Base-by-base conservation (phyloP, 2,113 vertebrate species). In the Dasyornis broadbenti region DNA sequence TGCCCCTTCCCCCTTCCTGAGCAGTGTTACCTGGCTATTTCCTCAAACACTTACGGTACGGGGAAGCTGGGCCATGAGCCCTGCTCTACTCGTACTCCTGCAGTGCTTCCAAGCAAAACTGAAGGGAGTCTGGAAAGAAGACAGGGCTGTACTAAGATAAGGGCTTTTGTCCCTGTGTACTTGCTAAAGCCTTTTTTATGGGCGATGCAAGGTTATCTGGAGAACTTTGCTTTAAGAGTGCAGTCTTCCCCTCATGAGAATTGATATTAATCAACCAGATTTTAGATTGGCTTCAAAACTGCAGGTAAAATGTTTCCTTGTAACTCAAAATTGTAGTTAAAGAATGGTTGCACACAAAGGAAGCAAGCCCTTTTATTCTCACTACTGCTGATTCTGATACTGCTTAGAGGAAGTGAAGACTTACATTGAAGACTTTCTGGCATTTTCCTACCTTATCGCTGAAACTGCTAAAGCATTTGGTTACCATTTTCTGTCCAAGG, bases 371-470 rank as follows among this genome's bases (percentile, higher is more conserved):
- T 52, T 54, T 42, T 60, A 54, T 22, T 22, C 9, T 70, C 26
- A 24, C 17, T 60, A 1, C 18, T 69, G 0, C 37, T 47, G 28
- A n/a, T 47, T 49, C 18, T 63, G 33, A 30, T 75, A 11, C 30
- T 79, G 39, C 61, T 57, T 59, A 33, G 5, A 23, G 44, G 33
- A 79, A 40, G 18, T 37, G 28, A 39, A 80, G n/a, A 15, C 44
- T 88, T 61, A 2, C 0, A 0, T 44, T 59, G 24, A 64, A 86
- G 27, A 13, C 20, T 49, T 70, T 73, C 49, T 75, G 68, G 0
- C 16, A 3, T 54, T 81, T 71, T 79, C 35, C 22, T 42, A 7
- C 16, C 22, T 64, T 71, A 49, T 7, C 7, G 27, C 37, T 64
- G 23, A 27, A 79, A 63, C 33, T 24, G 21, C 39, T 49, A 3